Percentiles rank a stretch among this genome's conserved stretches.
phyloP scores from a whole-genome alignment of 1,140 invertebrate species.

The Hylaeus anthracinus region DNA sequence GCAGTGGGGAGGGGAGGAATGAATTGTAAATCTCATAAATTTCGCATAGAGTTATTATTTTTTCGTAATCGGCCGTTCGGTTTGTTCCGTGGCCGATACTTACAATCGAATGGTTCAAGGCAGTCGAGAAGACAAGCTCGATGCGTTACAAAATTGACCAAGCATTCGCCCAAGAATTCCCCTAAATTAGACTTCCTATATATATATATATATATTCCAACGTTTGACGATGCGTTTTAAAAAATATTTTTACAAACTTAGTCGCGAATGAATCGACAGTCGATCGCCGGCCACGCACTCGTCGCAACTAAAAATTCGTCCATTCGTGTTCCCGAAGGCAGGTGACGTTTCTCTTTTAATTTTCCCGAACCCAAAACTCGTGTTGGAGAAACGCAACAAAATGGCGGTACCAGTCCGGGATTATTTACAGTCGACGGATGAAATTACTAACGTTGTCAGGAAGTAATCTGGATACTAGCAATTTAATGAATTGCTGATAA shows the following conservation, averaged over 20 bases:
- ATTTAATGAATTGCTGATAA: background rate
- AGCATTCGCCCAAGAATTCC: background rate
- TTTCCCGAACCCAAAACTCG: background rate
- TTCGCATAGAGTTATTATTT: constrained; percentile 32
- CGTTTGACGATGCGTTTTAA: background rate
- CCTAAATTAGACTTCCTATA: background rate
- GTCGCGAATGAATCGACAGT: background rate
- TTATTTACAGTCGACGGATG: background rate
- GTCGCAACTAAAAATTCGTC: background rate
- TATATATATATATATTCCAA: background rate
- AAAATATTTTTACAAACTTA: background rate
- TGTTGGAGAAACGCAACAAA: background rate
- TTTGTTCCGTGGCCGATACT: constrained; percentile 15
- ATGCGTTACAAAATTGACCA: background rate
- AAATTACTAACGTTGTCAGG: no score
- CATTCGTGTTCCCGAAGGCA: background rate
- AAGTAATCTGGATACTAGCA: no score
- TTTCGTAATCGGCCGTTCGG: background rate
- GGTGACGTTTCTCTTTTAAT: background rate
- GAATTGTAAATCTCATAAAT: background rate
- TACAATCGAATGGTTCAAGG: constrained; percentile 10
- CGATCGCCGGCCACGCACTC: background rate
- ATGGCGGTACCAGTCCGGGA: background rate
- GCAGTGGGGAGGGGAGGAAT: background rate
- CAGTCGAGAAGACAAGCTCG: constrained; percentile 25